These are phyloP conservation scores for Palythoa caribaeorum DNA, from an alignment of 92 coral and sea anemone genomes.

Conservation along the genomic window DNA sequence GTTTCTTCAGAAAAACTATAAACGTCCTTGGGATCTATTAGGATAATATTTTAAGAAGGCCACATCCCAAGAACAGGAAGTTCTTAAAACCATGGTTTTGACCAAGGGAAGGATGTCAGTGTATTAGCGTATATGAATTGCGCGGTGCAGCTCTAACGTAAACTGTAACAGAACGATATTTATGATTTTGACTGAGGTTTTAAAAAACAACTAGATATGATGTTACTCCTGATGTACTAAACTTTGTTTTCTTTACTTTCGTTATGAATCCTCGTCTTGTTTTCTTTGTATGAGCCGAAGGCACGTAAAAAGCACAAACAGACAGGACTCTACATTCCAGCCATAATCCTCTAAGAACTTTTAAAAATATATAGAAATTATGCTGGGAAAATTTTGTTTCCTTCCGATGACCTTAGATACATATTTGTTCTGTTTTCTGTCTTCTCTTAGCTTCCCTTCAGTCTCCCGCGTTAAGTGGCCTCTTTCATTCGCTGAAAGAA, in stretches of 20 bases:
- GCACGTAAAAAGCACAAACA: not conserved
- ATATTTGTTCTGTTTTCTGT: conserved; percentile 32
- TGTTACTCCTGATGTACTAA: not conserved
- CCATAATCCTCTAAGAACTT: conserved; percentile 36
- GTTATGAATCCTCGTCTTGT: not conserved
- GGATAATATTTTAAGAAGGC: not conserved
- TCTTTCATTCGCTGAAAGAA: not conserved
- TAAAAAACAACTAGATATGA: not conserved
- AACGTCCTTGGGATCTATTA: conserved; percentile 9
- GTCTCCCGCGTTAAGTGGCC: not conserved
- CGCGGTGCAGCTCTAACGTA: not conserved
- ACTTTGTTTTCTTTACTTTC: conserved; percentile 2
- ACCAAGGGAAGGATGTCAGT: not conserved
- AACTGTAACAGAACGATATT: not conserved
- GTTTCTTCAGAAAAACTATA: conserved; percentile 43
- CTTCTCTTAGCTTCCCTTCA: not conserved
- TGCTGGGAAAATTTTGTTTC: conserved; percentile 43
- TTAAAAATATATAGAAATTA: not conserved
- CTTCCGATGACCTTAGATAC: conserved; percentile 31
- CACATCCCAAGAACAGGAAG: conserved; percentile 8
- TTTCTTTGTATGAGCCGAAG: conserved; percentile 3
- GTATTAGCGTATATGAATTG: too few species aligned
- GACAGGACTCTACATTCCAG: conserved; percentile 23
- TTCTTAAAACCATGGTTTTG: not conserved
- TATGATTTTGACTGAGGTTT: too few species aligned